Evolutionary conservation across 2,888 invertebrate species (phyloP).

Genomic region (Auanema sp.): DNA sequence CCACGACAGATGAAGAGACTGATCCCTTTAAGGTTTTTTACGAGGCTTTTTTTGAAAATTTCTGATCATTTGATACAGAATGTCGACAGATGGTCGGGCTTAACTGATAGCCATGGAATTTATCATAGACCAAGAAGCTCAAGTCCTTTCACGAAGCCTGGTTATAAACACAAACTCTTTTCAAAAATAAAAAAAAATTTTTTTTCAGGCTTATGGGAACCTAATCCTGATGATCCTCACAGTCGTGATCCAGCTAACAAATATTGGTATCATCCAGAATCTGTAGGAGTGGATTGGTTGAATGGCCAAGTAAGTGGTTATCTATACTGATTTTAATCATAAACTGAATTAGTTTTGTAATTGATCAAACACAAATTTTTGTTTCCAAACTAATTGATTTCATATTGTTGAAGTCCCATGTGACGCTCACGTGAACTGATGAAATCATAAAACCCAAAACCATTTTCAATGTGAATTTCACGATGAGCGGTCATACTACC

Average conservation of each 20-base stretch:
- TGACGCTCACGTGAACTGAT: no score
- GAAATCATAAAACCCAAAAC: no score
- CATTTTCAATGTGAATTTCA: no score
- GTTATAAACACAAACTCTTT: constrained; percentile 4
- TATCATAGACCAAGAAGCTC: constrained; percentile 41
- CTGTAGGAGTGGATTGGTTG: constrained; percentile 54
- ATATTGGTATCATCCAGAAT: constrained; percentile 49
- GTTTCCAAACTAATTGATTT: not conserved
- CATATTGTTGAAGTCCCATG: not conserved
- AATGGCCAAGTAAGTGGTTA: constrained; percentile 45
- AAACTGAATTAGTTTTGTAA: not conserved
- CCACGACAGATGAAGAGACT: no score
- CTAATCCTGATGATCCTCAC: constrained; percentile 58
- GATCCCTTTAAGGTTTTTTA: no score
- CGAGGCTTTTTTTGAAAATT: no score
- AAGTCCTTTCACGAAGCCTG: constrained; percentile 50
- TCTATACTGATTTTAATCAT: no score
- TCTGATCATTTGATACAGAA: no score
- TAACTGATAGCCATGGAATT: constrained; percentile 41
- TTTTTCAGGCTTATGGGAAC: constrained; percentile 49
- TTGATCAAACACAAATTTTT: not conserved
- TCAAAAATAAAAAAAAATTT: not conserved
- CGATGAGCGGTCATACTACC: not conserved
- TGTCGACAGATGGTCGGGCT: constrained; percentile 7
- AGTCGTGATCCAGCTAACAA: constrained; percentile 58